A percentile compares a stretch with the other conserved stretches of the same genome.
Conservation (phyloP, 1,140 invertebrate genomes). For the Cyphomyrmex costatus region DNA sequence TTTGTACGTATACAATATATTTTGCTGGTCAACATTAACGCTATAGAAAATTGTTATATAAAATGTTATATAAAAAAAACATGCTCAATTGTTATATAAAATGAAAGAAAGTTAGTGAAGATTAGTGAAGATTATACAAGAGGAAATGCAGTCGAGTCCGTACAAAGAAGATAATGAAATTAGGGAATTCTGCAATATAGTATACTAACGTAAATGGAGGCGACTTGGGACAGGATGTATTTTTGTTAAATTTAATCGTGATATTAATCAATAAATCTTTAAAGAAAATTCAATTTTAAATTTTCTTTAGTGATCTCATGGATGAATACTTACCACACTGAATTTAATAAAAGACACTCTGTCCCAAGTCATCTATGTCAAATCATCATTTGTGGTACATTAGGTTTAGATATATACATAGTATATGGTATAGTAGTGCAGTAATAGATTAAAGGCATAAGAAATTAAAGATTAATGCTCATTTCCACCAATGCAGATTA, state of each 20-base stretch:
- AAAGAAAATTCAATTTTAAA: too few species aligned
- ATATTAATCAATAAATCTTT: too few species aligned
- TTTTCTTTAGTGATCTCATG: too few species aligned
- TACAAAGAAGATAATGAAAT: constrained; percentile 41
- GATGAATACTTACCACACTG: too few species aligned
- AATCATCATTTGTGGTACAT: too few species aligned
- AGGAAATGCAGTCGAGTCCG: background rate
- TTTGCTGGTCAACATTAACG: background rate
- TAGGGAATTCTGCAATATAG: constrained; percentile 1
- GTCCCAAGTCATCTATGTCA: too few species aligned
- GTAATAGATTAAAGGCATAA: background rate
- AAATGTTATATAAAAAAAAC: constrained; percentile 1
- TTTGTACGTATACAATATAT: background rate
- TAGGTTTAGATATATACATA: background rate
- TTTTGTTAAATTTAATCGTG: too few species aligned
- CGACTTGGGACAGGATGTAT: too few species aligned
- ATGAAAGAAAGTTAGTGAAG: constrained; percentile 32
- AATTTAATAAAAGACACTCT: too few species aligned
- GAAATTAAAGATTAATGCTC: too few species aligned
- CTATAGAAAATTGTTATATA: constrained; percentile 27
- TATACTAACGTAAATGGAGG: too few species aligned
- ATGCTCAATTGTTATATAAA: constrained; percentile 57
- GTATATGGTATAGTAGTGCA: background rate
- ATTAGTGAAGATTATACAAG: constrained; percentile 19
- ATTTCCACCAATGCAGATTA: too few species aligned